Percentiles rank a stretch among this genome's conserved stretches.
Evolutionary conservation across 2,113 vertebrate species (phyloP).

Genomic region (Brachyhypopomus gauderio): DNA sequence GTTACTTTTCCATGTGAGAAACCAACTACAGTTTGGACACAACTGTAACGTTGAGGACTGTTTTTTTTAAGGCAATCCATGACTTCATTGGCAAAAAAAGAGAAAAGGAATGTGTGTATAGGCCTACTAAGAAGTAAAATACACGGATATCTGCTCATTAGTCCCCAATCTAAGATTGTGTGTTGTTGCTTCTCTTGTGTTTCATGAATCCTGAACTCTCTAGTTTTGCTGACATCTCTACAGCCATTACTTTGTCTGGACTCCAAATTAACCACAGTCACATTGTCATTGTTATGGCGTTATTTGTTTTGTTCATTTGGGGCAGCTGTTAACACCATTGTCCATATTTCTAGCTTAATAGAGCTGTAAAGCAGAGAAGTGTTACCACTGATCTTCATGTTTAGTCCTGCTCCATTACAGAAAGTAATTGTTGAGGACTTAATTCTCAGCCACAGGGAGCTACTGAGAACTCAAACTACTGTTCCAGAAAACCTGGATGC

Average conservation of each 20-base stretch:
- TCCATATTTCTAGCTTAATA: constrained; percentile 32
- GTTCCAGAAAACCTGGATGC: constrained; percentile 26
- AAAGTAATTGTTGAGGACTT: constrained; percentile 40
- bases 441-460: constrained; percentile 34
- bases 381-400: constrained; percentile 30
- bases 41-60: no score
- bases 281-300: not conserved
- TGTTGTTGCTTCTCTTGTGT: not conserved
- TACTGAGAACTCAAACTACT: constrained; percentile 19
- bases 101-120: no score
- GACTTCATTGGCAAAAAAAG: no score
- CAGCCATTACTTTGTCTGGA: not conserved
- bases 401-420: constrained; percentile 23
- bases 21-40: no score
- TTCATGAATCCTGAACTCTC: not conserved
- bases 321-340: constrained; percentile 15
- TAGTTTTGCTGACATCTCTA: not conserved
- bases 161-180: not conserved
- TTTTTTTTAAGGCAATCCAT: no score
- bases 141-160: not conserved
- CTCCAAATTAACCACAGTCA: not conserved
- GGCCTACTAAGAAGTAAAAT: not conserved
- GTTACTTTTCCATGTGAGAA: no score
- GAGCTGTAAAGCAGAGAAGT: constrained; percentile 34
- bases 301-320: not conserved